These are phyloP conservation scores for Ptychoptera contaminata DNA, from an alignment of 2,888 invertebrate species.

Conservation along the genomic window DNA sequence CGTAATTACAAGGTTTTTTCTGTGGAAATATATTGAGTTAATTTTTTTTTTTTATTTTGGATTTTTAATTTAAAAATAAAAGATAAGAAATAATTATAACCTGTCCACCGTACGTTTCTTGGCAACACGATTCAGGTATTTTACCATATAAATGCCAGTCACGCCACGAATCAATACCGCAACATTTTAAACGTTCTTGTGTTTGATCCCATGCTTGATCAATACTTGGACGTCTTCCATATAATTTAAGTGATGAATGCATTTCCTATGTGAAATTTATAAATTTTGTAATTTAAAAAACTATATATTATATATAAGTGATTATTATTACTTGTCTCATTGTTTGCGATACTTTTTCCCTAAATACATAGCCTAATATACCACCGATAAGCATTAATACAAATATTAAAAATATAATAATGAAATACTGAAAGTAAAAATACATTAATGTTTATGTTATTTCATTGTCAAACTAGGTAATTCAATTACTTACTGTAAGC, in stretches of 20 bases:
- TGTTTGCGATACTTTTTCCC: conserved; percentile 61
- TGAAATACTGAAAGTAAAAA: conserved; percentile 59
- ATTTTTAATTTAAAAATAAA: too few relatives aligned
- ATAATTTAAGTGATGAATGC: conserved; percentile 57
- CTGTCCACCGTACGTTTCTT: conserved; percentile 38
- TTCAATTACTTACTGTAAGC: conserved; percentile 51
- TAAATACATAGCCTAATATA: conserved; percentile 78
- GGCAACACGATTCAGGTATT: conserved; percentile 65
- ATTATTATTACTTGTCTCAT: conserved; percentile 41
- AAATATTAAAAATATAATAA: conserved; percentile 74
- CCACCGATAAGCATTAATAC: conserved; percentile 83
- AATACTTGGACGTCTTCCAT: conserved; percentile 51
- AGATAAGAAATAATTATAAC: too few relatives aligned
- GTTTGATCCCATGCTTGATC: conserved; percentile 79
- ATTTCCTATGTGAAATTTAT: conserved; percentile 36
- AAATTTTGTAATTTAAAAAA: neutral
- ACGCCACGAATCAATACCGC: conserved; percentile 58
- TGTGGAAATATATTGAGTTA: conserved; percentile 9
- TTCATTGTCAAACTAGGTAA: neutral
- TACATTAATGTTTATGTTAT: conserved; percentile 3
- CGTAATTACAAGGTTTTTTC: conserved; percentile 23
- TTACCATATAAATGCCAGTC: conserved; percentile 62
- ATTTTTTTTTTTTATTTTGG: too few relatives aligned
- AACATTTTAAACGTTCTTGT: conserved; percentile 70
- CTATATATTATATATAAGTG: neutral